These are phyloP conservation scores for Rhagonycha lutea DNA, from an alignment of 2,888 invertebrate genomes.

Conservation along the genomic window DNA sequence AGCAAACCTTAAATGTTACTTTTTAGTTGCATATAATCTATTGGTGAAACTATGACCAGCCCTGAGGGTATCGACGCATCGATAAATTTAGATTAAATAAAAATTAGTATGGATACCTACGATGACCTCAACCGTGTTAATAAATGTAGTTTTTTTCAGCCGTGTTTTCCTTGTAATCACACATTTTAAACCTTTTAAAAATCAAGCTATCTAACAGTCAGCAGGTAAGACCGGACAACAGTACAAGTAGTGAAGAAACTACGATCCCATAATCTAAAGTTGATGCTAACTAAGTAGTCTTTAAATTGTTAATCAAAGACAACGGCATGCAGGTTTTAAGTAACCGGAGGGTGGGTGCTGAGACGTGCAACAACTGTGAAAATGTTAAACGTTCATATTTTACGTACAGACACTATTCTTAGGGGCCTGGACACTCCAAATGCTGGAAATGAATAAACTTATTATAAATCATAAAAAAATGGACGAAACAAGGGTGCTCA, in stretches of 20 bases:
- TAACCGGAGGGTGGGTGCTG: conserved; percentile 30
- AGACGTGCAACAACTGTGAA: conserved; percentile 47
- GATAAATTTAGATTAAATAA: not conserved
- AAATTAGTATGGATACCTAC: not conserved
- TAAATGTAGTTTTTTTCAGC: not conserved
- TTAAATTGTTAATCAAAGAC: conserved; percentile 6
- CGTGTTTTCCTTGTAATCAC: not conserved
- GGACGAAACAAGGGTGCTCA: conserved; percentile 39
- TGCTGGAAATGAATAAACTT: conserved; percentile 58
- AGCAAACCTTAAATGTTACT: not conserved
- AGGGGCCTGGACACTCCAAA: conserved; percentile 60
- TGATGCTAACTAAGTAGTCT: not conserved
- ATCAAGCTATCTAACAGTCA: not conserved
- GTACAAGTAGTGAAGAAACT: not conserved
- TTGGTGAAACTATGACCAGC: not conserved
- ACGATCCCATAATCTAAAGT: not conserved
- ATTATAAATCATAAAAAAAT: conserved; percentile 48
- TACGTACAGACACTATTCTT: conserved; percentile 61
- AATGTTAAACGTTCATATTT: conserved; percentile 45
- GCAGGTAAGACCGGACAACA: not conserved
- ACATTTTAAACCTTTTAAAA: not conserved
- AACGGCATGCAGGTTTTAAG: conserved; percentile 18
- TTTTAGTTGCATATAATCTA: not conserved
- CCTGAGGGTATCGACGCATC: not conserved
- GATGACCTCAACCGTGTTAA: not conserved